Evolutionary conservation across 2,113 vertebrate species (phyloP).

Genomic region (Pteronura brasiliensis): DNA sequence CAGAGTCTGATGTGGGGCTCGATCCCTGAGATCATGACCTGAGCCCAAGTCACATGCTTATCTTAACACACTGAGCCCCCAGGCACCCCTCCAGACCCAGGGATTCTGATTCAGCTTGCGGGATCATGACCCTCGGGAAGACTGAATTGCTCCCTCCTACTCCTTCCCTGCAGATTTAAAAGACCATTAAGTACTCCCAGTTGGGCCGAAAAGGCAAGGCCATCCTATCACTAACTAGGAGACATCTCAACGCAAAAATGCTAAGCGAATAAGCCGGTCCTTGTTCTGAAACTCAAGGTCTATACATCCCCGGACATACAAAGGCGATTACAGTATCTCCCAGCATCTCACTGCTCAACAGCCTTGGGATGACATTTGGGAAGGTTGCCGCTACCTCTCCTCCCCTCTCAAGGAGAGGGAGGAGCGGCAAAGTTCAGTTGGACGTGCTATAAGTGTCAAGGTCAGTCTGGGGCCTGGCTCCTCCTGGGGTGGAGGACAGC

Average conservation of each 20-base stretch:
- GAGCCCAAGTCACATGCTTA: too few species aligned
- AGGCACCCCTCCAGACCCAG: too few species aligned
- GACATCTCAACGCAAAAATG: neutral
- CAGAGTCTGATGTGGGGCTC: neutral
- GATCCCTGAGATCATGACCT: neutral
- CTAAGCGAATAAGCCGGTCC: neutral
- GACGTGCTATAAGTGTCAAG: neutral
- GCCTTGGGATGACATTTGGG: neutral
- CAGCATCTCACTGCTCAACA: neutral
- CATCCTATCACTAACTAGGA: neutral
- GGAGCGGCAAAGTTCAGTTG: neutral
- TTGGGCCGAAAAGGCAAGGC: neutral
- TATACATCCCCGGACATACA: neutral
- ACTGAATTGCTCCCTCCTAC: neutral
- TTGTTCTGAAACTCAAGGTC: neutral
- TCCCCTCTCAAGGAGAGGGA: neutral
- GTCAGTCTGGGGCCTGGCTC: neutral
- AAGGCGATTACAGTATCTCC: neutral
- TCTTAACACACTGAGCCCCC: too few species aligned
- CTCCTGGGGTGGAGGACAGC: neutral
- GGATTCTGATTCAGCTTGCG: neutral
- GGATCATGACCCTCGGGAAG: accelerated
- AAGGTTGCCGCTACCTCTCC: neutral
- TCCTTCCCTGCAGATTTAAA: neutral
- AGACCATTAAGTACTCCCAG: too few species aligned